Base-by-base conservation (phyloP, 2,113 vertebrate species). In the Trogon surrucura region DNA sequence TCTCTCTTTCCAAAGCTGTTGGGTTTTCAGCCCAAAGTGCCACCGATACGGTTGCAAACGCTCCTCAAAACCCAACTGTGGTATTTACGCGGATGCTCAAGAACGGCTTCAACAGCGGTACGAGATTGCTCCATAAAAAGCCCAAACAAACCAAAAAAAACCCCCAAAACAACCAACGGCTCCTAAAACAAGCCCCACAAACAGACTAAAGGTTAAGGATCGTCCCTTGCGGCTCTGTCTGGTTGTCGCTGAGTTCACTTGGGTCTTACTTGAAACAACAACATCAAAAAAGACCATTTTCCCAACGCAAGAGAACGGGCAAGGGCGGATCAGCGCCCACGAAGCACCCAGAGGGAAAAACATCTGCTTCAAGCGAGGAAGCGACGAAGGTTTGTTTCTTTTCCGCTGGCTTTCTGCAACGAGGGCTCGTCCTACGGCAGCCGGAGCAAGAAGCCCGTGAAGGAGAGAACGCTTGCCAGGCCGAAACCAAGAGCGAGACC, bases 261-360 rank as follows among this genome's bases (percentile, higher is more conserved):
- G 12, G 25, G 41, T 11, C 79, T 74, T 2, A 56, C 2, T 7
- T 32, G 38, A 32, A 78, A 93, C 27, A 41, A 47, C 45, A 72
- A 60, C 60, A 29, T 25, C 16, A 21, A 56, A 23, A 57, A 18
- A 57, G 27, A 56, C 6, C 22, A 25, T 14, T 48, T 67, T 32
- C 27, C 50, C 83, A 69, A 6, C 1, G 27, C 51, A 84, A 53
- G 44, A 48, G 41, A 72, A 69, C 0, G 5, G 11, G 44, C 51
- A 30, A 45, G 48, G 27, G 75, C 54, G 69, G 58, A 13, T 6
- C 3, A 2, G 30, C 10, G n/a, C 3, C 62, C 30, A 22, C 1
- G 4, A 47, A 34, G 19, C 7, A 0, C n/a, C 56, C 47, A 8
- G 23, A 0, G 25, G 26, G 17, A 41, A 67, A 41, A 0, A 0